Conservation (phyloP, 2,888 invertebrate genomes). For the Sylvicola cinctus region DNA sequence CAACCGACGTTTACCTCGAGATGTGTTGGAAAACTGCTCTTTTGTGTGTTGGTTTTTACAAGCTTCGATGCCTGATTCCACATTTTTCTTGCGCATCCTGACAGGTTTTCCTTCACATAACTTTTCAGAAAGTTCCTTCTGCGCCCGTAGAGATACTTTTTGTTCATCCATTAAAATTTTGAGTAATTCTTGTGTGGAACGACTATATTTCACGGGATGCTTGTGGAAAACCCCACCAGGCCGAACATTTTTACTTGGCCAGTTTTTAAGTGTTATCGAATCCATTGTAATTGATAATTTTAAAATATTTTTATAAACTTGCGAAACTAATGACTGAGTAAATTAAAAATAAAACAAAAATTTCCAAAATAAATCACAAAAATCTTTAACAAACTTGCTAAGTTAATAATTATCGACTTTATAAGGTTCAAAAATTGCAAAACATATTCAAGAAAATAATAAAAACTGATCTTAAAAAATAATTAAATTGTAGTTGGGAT, state of each 20-base stretch:
- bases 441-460: too few species aligned
- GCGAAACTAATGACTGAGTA: too few species aligned
- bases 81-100: slow-evolving; percentile 23
- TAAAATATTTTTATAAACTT: too few species aligned
- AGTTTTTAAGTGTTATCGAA: slow-evolving; percentile 14
- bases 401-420: too few species aligned
- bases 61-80: slow-evolving; percentile 15
- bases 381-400: too few species aligned
- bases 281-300: too few species aligned
- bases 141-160: slow-evolving; percentile 40
- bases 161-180: slow-evolving; percentile 63
- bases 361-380: too few species aligned
- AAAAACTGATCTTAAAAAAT: too few species aligned
- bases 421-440: too few species aligned
- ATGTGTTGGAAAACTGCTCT: too few species aligned
- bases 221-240: slow-evolving; percentile 54
- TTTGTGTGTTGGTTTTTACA: slow-evolving; percentile 27
- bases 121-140: slow-evolving; percentile 34
- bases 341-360: too few species aligned
- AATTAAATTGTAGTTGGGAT: too few species aligned
- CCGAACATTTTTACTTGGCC: slow-evolving; percentile 46
- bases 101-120: slow-evolving; percentile 37
- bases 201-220: slow-evolving; percentile 38
- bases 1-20: slow-evolving; percentile 33
- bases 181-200: slow-evolving; percentile 42